Evolutionary conservation across 2,113 vertebrate species (phyloP), one percentile per base, ranked within the genome.

Genomic region (Potamarius usumacintae): DNA sequence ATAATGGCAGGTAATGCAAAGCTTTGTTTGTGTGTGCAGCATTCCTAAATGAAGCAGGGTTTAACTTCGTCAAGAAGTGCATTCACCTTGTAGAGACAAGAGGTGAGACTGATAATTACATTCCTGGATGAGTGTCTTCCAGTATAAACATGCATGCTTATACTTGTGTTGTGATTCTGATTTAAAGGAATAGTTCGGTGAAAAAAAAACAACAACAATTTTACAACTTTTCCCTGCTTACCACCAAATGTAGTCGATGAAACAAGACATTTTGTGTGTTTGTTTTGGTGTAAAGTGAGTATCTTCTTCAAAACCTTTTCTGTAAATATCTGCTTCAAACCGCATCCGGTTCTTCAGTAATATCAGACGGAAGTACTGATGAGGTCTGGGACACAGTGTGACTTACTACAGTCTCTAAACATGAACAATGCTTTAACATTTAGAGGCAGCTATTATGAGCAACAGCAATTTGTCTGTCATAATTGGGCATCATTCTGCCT

Each of bases 21-120:
- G 30, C n/a, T 25, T 82, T n/a, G n/a, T 62, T 18, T 89, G 81
- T 90, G 30, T 92, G 93, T 92, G 0, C 92, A 99, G 98, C 97
- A 92, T 99, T 97, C 93, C 95, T 99, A 89, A 99, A 98, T 85
- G 97, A 97, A 90, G 95, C 97, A 1, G 98, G 98, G 18, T 98
- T 98, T 95, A 98, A 96, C 94, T 99, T 99, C 76, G 97, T 97
- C 42, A 97, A 94, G 88, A 99, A 96, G 91, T 99, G 97, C 82
- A 98, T 99, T 89, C 95, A 97, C 86, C 95, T 98, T 88, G 96
- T 99, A 89, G 98, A 99, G 93, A 94, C 93, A 1, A 95, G 97
- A 97, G 98, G 98, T 96, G 89, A 89, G 83, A 18, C 52, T 87
- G 17, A 11, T 72, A 20, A 12, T 85, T 83, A 42, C 53, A 86